Base-by-base conservation (phyloP, 2,797 vertebrate species). In the Syngnathus rostellatus region DNA sequence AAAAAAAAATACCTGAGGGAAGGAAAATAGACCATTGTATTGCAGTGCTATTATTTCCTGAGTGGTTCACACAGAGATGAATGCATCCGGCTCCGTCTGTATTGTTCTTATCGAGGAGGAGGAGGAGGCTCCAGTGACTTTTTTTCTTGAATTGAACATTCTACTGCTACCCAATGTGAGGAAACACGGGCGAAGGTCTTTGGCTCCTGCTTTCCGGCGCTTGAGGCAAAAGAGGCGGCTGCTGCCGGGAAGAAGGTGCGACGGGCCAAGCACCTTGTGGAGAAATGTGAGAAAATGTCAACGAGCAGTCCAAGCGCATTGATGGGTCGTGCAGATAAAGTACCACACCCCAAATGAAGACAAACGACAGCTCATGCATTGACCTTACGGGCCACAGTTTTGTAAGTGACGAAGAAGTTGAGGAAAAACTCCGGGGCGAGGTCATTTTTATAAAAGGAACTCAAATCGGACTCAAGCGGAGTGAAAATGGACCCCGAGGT, bases 1-100 rank as follows among this genome's bases (percentile, higher is more conserved):
- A 43, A 16, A 78, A 16, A 78, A 81, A 69, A 64, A 63, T 77
- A 84, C 83, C 82, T 84, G 69, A 78, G 81, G 81, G 82, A 83
- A 68, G 83, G 85, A 81, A 86, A 80, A 83, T 75, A 70, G 79
- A 67, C 86, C 72, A 85, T 87, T 89, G 89, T 90, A 90, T 90
- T 90, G 84, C 77, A 67, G 78, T 72, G 68, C 65, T 86, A 92
- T 91, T 88, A 85, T 87, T 91, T 92, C 91, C 90, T 86, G 76
- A 87, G 86, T 89, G 86, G 85, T 90, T 90, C 80, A 88, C 83
- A 74, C 80, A 46, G 60, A 76, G 76, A 89, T 89, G 86, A 89
- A 91, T 89, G 80, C 77, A 86, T 90, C 87, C 90, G 89, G 85
- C 81, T 67, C 70, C 70, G 71, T 72, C 74, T 55, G 78, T 76